Percentiles rank a stretch among this genome's conserved stretches.
Conservation (phyloP, 2,113 vertebrate species). For the Stegostoma tigrinum region DNA sequence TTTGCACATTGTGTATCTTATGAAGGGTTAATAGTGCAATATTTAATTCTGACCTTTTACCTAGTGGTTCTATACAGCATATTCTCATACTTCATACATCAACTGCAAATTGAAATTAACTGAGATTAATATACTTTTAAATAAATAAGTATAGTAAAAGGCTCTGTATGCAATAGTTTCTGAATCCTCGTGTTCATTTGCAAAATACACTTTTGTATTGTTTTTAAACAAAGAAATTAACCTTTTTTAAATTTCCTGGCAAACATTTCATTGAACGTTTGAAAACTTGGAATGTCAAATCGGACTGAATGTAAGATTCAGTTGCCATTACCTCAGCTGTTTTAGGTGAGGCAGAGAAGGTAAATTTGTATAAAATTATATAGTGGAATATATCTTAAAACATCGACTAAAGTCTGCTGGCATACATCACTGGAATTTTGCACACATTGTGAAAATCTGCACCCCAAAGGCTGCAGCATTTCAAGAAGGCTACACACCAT, state of each 20-base stretch:
- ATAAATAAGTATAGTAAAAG: background rate
- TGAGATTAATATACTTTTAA: background rate
- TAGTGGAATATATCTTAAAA: background rate
- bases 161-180: background rate
- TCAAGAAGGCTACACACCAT: no score
- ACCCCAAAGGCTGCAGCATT: no score
- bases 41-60: background rate
- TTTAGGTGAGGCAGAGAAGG: background rate
- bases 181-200: background rate
- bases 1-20: background rate
- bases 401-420: background rate
- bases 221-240: background rate
- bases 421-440: background rate
- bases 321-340: no score
- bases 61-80: background rate
- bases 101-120: background rate
- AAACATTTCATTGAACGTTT: background rate
- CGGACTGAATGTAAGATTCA: background rate
- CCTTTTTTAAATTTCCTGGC: background rate
- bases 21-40: background rate
- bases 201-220: background rate
- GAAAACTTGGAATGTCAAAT: background rate
- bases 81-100: background rate
- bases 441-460: no score
- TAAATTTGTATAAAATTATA: background rate